These are phyloP conservation scores for Enchytraeus crypticus DNA, from an alignment of 2,888 invertebrate genomes.

Conservation along the genomic window DNA sequence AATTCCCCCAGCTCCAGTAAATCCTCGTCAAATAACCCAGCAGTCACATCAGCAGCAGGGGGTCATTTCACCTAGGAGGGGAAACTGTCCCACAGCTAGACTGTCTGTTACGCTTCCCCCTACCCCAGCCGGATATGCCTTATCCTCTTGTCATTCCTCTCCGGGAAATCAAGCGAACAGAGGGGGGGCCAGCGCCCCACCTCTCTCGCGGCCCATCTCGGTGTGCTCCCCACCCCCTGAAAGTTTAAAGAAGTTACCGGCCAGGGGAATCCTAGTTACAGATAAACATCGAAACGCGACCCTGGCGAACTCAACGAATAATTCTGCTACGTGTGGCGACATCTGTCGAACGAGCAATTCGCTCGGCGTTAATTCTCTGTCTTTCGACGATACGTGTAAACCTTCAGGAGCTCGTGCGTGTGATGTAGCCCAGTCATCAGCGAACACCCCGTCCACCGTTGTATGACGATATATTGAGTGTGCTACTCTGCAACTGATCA, in stretches of 20 bases:
- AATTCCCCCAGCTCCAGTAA: neutral
- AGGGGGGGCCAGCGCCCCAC: neutral
- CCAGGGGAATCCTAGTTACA: neutral
- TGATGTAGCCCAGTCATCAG: no score
- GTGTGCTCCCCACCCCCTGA: neutral
- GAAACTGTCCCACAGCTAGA: neutral
- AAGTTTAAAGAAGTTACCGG: neutral
- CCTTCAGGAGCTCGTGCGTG: no score
- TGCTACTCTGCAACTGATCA: no score
- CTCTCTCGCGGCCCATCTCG: neutral
- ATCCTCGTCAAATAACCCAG: neutral
- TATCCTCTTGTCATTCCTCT: neutral
- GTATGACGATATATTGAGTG: no score
- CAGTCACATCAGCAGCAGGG: neutral
- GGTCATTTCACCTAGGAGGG: neutral
- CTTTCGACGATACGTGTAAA: no score
- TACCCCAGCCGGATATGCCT: neutral
- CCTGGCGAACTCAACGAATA: no score
- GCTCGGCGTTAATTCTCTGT: no score
- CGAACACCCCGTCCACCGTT: neutral
- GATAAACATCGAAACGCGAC: neutral
- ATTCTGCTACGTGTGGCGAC: no score
- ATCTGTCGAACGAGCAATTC: no score
- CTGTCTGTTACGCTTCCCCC: neutral
- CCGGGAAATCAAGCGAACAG: neutral